Evolutionary conservation across 2,888 invertebrate species (phyloP), one percentile per base, ranked within the genome.

Genomic region (Latrodectus hesperus): DNA sequence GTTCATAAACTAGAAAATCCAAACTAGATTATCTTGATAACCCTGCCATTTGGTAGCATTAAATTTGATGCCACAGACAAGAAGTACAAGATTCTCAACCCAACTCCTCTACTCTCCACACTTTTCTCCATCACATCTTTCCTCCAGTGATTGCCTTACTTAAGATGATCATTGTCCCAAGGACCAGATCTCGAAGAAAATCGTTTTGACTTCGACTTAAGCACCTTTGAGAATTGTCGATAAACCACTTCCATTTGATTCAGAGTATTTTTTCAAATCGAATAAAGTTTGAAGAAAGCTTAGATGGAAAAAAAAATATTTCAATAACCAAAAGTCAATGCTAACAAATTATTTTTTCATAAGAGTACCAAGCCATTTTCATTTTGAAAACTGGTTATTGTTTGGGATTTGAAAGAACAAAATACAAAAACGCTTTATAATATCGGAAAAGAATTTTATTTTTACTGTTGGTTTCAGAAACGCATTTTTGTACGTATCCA

Each of bases 11-110:
- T n/a, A 16, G 0, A 60, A 60, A n/a, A 16, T 16, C 67, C 26
- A 74, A 81, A 81, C 73, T 53, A 74, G 81, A 81, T 81, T 81
- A 74, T 74, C 67, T 22, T 22, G 49, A 52, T 74, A 81, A 65
- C 81, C 53, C 49, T 65, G 52, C 53, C 81, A 81, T 74, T 74
- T 81, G 26, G 81, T 73, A 55, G 26, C 81, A 73, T 81, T 73
- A 73, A 26, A 38, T 14, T 16, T 79, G 17, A 79, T 53, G 71
- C 60, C 53, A 16, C 14, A 26, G 14, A 55, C 52, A 17, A 38
- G n/a, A 26, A 14, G 26, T 49, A 51, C 14, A 60, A 60, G 49
- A 17, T 38, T 65, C 78, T 26, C 38, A 26, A 16, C 22, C 49
- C 60, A 2, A 12, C 16, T 49, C 65, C 17, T 3, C n/a, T 16